A percentile compares a stretch with the other conserved stretches of the same genome.
Conservation (phyloP, 2,113 vertebrate genomes). For the Stomatorhinus ivindoensis region DNA sequence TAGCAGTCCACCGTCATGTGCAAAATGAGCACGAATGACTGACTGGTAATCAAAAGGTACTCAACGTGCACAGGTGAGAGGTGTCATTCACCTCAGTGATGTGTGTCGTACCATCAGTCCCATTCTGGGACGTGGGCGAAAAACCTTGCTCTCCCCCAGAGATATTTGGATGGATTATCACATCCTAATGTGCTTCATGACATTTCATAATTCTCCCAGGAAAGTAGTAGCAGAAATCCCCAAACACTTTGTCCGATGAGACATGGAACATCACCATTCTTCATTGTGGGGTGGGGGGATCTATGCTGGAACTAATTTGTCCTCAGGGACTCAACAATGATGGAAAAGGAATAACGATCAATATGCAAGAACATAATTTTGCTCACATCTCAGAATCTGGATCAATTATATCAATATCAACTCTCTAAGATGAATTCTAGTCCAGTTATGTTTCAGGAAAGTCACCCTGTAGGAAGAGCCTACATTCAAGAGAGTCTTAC, state of each 20-base stretch:
- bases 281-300: background rate
- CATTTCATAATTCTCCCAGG: background rate
- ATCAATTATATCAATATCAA: background rate
- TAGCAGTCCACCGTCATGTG: background rate
- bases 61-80: background rate
- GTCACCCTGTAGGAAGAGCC: background rate
- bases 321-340: background rate
- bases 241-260: background rate
- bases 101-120: background rate
- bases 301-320: background rate
- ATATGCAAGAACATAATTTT: conserved; percentile 2
- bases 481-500: background rate
- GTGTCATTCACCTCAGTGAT: background rate
- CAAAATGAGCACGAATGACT: background rate
- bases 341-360: conserved; percentile 2
- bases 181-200: background rate
- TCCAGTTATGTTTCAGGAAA: background rate
- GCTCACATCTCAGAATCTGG: background rate
- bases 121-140: background rate
- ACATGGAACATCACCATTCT: background rate
- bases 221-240: background rate
- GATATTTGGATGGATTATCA: background rate
- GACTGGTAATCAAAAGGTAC: background rate
- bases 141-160: background rate
- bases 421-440: background rate